Evolutionary conservation across 2,888 invertebrate species (phyloP).

Genomic region (Drosophila algonquin): DNA sequence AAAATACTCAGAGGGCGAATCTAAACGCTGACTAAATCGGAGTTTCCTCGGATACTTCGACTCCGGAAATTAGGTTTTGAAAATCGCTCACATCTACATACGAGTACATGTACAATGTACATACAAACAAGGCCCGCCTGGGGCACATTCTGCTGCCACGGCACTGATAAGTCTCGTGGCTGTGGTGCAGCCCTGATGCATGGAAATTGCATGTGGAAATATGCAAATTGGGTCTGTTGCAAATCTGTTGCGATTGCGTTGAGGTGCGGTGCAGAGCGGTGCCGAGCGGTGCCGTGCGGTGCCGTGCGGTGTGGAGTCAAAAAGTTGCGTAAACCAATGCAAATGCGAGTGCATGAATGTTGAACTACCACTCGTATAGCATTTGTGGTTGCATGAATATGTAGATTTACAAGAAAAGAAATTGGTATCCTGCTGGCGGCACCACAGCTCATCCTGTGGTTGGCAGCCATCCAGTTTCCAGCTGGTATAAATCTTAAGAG

Average conservation of each 20-base stretch:
- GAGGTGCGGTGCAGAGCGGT: too few species aligned
- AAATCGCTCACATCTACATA: not conserved
- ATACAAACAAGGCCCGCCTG: not conserved
- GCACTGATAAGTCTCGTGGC: not conserved
- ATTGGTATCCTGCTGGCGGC: not conserved
- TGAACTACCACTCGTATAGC: constrained; percentile 10
- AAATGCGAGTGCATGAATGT: constrained; percentile 35
- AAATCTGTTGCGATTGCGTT: constrained; percentile 26
- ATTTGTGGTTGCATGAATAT: constrained; percentile 19
- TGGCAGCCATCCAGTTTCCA: not conserved
- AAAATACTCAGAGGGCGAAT: not conserved
- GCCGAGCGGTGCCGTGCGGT: not conserved
- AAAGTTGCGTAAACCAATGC: constrained; percentile 40
- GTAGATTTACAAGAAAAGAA: constrained; percentile 18
- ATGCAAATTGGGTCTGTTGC: constrained; percentile 41
- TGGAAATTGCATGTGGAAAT: constrained; percentile 21
- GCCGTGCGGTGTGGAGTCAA: constrained; percentile 27
- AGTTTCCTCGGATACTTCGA: not conserved
- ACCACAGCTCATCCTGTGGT: not conserved
- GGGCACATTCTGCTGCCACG: not conserved
- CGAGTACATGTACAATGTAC: too few species aligned
- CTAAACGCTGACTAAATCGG: not conserved
- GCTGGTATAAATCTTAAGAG: not conserved
- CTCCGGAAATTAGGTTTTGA: not conserved
- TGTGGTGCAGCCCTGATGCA: not conserved